A percentile compares a stretch with the other conserved stretches of the same genome.
phyloP scores from a whole-genome alignment of 2,888 invertebrate species.

The Coenonympha arcania region DNA sequence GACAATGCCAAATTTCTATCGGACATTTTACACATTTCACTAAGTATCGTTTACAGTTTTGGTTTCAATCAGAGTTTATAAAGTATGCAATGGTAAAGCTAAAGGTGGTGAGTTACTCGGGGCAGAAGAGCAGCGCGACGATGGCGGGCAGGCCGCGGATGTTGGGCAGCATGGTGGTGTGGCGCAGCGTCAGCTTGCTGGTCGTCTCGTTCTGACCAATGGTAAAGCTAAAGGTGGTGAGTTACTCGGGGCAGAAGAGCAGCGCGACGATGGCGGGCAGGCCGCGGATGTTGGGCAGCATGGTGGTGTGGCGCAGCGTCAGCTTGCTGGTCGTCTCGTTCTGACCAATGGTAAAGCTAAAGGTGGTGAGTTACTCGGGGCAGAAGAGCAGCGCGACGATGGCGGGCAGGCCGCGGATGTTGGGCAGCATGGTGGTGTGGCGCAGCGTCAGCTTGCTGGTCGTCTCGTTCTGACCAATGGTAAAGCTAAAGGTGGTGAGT shows the following conservation, averaged over 20 bases:
- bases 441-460: constrained; percentile 75
- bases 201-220: constrained; percentile 66
- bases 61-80: too few species aligned
- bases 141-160: constrained; percentile 87
- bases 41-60: neutral
- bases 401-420: constrained; percentile 86
- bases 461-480: constrained; percentile 66
- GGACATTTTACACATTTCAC: neutral
- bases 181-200: constrained; percentile 76
- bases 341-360: too few species aligned
- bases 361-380: constrained; percentile 78
- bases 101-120: too few species aligned
- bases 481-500: too few species aligned
- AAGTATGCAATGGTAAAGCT: too few species aligned
- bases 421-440: constrained; percentile 93
- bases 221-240: too few species aligned
- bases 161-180: constrained; percentile 93
- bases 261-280: constrained; percentile 84
- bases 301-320: constrained; percentile 83
- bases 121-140: constrained; percentile 86
- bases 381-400: constrained; percentile 86
- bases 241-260: constrained; percentile 84
- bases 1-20: too few species aligned
- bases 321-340: constrained; percentile 60
- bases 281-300: constrained; percentile 93